A percentile compares a stretch with the other conserved stretches of the same genome.
Conservation (phyloP, 2,888 invertebrate genomes). For the Athalia rosae region DNA sequence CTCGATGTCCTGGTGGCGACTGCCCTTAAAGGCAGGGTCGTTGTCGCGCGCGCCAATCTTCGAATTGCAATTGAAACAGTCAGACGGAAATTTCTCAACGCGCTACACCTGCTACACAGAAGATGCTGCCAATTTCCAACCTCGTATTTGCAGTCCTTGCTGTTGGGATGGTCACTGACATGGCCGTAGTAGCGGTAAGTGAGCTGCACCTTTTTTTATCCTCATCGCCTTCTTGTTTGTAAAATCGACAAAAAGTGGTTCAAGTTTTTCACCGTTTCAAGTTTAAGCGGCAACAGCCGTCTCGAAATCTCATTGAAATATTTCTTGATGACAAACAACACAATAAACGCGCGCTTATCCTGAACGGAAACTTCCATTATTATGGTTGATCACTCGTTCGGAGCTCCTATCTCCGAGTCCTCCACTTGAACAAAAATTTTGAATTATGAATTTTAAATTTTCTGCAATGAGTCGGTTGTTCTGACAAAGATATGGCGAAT, state of each 20-base stretch:
- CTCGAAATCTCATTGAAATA: too few relatives aligned
- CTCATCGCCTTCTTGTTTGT: neutral
- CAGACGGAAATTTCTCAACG: conserved; percentile 4
- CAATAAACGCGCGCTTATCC: too few relatives aligned
- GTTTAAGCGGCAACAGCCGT: too few relatives aligned
- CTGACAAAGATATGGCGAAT: too few relatives aligned
- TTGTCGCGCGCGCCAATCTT: conserved; percentile 54
- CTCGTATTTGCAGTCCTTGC: conserved; percentile 3
- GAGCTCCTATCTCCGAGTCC: too few relatives aligned
- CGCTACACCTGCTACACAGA: conserved; percentile 20
- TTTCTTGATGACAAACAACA: too few relatives aligned
- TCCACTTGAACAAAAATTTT: too few relatives aligned
- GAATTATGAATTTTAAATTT: too few relatives aligned
- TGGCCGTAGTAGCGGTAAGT: conserved; percentile 20
- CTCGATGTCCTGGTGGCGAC: conserved; percentile 46
- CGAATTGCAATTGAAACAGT: conserved; percentile 33
- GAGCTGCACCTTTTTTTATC: neutral
- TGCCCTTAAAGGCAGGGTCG: conserved; percentile 55
- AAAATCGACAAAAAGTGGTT: neutral
- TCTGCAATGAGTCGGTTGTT: too few relatives aligned
- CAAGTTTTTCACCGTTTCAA: neutral
- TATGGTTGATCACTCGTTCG: too few relatives aligned
- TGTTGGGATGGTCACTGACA: neutral
- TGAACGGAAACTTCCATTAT: too few relatives aligned
- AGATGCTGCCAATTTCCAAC: neutral